Evolutionary conservation across 2,888 invertebrate genomes (phyloP).

Genomic region (Agriopis leucophaearia): DNA sequence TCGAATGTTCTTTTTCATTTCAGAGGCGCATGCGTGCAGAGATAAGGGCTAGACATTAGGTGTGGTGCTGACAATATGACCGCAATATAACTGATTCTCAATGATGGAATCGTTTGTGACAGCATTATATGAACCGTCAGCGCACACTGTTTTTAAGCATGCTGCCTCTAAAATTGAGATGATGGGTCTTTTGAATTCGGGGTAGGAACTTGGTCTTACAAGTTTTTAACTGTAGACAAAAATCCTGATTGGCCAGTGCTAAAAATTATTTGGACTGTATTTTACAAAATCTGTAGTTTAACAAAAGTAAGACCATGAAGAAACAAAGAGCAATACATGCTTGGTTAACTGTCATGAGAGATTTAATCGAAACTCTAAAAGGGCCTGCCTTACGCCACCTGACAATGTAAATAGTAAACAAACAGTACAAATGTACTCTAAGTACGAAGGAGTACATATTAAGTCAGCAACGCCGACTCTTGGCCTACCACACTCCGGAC

Average conservation of each 20-base stretch:
- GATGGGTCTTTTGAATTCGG: conserved; percentile 22
- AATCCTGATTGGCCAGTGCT: background rate
- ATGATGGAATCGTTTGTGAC: conserved; percentile 63
- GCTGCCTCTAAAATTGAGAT: conserved; percentile 74
- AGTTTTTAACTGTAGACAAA: conserved; percentile 3
- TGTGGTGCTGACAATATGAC: conserved; percentile 78
- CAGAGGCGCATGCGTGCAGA: conserved; percentile 87
- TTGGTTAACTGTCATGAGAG: conserved; percentile 84
- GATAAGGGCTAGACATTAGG: conserved; percentile 81
- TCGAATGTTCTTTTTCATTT: conserved; percentile 83
- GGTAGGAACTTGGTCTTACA: conserved; percentile 22
- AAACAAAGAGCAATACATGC: conserved; percentile 78
- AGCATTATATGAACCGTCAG: conserved; percentile 70
- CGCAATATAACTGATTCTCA: conserved; percentile 59
- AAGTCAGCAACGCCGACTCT: conserved; percentile 82
- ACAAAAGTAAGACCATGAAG: conserved; percentile 47
- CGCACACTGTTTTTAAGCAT: conserved; percentile 84
- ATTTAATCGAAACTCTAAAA: conserved; percentile 72
- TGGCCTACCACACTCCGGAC: conserved; percentile 83
- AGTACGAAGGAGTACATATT: conserved; percentile 54
- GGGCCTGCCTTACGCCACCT: conserved; percentile 85
- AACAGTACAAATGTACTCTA: conserved; percentile 40
- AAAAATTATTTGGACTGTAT: conserved; percentile 10
- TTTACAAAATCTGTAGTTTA: background rate
- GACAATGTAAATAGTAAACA: conserved; percentile 63